These are phyloP conservation scores for Syngnathus typhle DNA, from an alignment of 2,113 vertebrate species.

Conservation along the genomic window DNA sequence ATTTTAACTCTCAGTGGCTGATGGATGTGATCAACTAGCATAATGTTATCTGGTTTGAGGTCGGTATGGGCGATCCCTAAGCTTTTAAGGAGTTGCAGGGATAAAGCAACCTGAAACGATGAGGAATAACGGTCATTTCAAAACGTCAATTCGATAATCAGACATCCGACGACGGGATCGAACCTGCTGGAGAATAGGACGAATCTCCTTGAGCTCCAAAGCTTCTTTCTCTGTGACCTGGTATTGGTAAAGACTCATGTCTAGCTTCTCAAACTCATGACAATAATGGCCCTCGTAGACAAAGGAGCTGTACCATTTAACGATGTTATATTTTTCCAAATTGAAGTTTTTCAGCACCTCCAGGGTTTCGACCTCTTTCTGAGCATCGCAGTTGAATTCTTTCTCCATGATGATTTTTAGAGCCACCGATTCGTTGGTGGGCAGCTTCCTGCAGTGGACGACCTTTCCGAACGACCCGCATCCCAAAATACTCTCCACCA, in stretches of 20 bases:
- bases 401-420: conserved; percentile 6
- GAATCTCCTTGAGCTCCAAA: conserved; percentile 10
- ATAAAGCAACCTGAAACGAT: conserved; percentile 1
- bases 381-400: neutral
- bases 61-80: conserved; percentile 4
- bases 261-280: conserved; percentile 14
- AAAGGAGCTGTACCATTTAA: conserved; percentile 5
- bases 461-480: conserved; percentile 3
- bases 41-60: conserved; percentile 14
- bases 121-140: neutral
- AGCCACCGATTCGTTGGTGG: neutral
- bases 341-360: conserved; percentile 1
- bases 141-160: neutral
- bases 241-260: conserved; percentile 9
- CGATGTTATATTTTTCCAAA: conserved; percentile 9
- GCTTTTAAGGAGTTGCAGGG: conserved; percentile 10
- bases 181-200: conserved; percentile 12
- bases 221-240: neutral
- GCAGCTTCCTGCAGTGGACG: conserved; percentile 1
- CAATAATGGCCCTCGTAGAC: conserved; percentile 9
- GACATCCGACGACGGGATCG: neutral
- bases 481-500: conserved; percentile 10
- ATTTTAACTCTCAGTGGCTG: conserved; percentile 6
- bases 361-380: conserved; percentile 6
- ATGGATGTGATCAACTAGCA: conserved; percentile 3